Conservation (phyloP, 35 echinoderm and acorn worm genomes). For the Holothuria glaberrima region DNA sequence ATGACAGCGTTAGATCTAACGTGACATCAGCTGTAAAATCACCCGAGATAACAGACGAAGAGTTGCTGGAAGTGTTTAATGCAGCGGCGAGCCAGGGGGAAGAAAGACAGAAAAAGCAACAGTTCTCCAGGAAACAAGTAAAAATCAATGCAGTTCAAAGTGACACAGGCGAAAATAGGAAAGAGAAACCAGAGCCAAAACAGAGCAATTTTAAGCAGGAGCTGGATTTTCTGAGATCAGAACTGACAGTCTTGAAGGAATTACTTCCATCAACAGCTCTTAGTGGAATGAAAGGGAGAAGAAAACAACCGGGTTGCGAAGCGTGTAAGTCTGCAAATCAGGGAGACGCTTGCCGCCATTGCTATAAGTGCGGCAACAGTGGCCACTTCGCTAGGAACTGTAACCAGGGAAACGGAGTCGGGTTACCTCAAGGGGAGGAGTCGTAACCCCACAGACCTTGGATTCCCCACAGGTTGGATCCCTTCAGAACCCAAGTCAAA, state of each 20-base stretch:
- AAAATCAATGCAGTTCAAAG: neutral
- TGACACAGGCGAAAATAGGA: neutral
- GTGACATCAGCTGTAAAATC: neutral
- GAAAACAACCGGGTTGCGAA: neutral
- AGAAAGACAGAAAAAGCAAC: neutral
- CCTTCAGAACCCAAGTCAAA: no score
- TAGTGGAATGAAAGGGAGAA: neutral
- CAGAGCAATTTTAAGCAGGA: neutral
- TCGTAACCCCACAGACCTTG: no score
- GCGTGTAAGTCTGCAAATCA: neutral
- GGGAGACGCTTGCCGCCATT: neutral
- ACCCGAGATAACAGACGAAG: neutral
- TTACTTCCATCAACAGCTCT: neutral
- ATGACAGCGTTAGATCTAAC: neutral
- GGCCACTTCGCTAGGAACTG: constrained; percentile 68
- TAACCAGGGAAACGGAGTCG: neutral
- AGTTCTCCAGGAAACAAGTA: neutral
- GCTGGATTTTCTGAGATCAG: neutral
- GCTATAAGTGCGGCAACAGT: constrained; percentile 1
- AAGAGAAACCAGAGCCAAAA: neutral
- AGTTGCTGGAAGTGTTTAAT: neutral
- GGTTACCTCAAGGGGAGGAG: no score
- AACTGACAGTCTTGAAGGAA: no score
- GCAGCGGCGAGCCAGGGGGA: neutral
- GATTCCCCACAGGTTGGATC: no score